Conservation (phyloP, 1,140 invertebrate genomes). For the Bombus waltoni region DNA sequence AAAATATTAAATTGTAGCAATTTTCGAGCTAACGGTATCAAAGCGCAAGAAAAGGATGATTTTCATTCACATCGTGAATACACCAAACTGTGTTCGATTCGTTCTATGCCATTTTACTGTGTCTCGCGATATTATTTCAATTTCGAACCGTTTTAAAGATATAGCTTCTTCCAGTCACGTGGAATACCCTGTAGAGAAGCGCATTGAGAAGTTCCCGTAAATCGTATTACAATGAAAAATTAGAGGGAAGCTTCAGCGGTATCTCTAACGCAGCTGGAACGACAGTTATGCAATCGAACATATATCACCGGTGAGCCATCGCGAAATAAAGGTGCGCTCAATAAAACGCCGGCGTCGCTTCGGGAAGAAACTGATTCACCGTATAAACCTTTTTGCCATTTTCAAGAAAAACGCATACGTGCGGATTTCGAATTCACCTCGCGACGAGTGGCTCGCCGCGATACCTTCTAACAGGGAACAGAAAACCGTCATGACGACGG, state of each 20-base stretch:
- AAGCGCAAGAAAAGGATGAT: background rate
- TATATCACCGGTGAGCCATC: conserved; percentile 37
- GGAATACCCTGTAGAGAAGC: background rate
- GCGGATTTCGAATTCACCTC: conserved; percentile 50
- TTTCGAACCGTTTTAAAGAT: background rate
- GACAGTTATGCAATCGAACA: conserved; percentile 54
- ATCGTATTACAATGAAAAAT: conserved; percentile 47
- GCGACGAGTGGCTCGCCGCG: conserved; percentile 26
- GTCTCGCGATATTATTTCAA: background rate
- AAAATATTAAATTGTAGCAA: background rate
- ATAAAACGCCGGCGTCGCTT: conserved; percentile 28
- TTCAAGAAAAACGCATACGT: conserved; percentile 29
- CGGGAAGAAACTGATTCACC: conserved; percentile 56
- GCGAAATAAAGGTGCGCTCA: conserved; percentile 55
- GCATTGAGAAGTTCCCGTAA: conserved; percentile 12
- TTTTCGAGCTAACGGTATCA: background rate
- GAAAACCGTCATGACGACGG: background rate
- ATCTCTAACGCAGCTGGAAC: background rate
- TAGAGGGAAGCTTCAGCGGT: background rate
- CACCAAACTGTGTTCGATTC: background rate
- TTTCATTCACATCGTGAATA: background rate
- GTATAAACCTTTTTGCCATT: conserved; percentile 20
- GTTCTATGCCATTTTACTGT: background rate
- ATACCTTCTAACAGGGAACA: conserved; percentile 32
- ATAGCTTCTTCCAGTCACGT: background rate